Evolutionary conservation across 2,888 invertebrate species (phyloP).

Genomic region (Cosmia pyralina): DNA sequence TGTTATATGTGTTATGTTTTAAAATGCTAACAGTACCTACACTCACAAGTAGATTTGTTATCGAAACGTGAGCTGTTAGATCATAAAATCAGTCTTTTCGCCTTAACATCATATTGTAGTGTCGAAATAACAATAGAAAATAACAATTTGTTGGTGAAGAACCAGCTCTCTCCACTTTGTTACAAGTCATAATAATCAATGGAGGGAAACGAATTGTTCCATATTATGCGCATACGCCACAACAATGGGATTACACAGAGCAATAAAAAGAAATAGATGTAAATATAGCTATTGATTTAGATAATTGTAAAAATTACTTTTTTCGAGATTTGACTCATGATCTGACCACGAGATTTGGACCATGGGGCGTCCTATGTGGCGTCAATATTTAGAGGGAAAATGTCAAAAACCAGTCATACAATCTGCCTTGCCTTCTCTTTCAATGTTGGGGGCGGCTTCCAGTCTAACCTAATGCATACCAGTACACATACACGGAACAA

Average conservation of each 20-base stretch:
- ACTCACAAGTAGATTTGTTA: neutral
- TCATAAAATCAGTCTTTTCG: neutral
- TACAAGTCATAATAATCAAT: conserved; percentile 17
- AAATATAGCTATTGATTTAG: neutral
- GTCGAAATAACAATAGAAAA: conserved; percentile 25
- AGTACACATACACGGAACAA: too few relatives aligned
- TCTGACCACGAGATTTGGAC: too few relatives aligned
- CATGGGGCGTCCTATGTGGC: too few relatives aligned
- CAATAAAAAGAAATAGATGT: neutral
- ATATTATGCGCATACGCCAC: conserved; percentile 40
- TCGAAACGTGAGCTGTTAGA: neutral
- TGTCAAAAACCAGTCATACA: too few relatives aligned
- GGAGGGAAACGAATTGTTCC: conserved; percentile 26
- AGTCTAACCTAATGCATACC: too few relatives aligned
- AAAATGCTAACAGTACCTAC: neutral
- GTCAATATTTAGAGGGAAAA: too few relatives aligned
- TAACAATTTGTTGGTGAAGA: conserved; percentile 8
- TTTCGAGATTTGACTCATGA: too few relatives aligned
- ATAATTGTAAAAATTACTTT: too few relatives aligned
- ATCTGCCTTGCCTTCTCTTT: too few relatives aligned
- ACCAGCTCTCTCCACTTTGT: conserved; percentile 26
- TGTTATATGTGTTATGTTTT: neutral
- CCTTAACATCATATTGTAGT: neutral
- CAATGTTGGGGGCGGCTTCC: too few relatives aligned
- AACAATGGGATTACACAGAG: conserved; percentile 28